A percentile compares a stretch with the other conserved stretches of the same genome.
phyloP scores from a whole-genome alignment of 1,140 invertebrate species.

The Probaryconus sp. region DNA sequence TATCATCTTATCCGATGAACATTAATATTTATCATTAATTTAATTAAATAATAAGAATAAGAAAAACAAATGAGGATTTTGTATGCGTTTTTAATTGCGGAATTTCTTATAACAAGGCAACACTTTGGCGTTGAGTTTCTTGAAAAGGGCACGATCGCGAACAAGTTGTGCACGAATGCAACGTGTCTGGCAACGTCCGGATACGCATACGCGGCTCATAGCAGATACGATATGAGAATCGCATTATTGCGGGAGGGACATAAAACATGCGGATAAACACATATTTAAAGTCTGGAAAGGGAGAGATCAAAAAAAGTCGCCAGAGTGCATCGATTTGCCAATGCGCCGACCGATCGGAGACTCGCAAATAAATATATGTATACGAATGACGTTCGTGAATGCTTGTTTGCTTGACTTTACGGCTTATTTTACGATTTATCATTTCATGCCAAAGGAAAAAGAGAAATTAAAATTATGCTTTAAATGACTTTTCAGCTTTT shows the following conservation, averaged over 20 bases:
- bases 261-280: slow-evolving; percentile 68
- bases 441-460: slow-evolving; percentile 1
- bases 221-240: slow-evolving; percentile 60
- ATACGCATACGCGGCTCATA: slow-evolving; percentile 54
- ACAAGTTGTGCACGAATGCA: slow-evolving; percentile 10
- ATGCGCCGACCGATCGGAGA: slow-evolving; percentile 14
- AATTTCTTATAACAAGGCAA: too few relatives aligned
- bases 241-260: slow-evolving; percentile 61
- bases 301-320: slow-evolving; percentile 12
- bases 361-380: slow-evolving; percentile 14
- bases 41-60: too few relatives aligned
- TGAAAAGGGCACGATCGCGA: slow-evolving; percentile 1
- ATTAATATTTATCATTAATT: too few relatives aligned
- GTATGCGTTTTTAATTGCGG: too few relatives aligned
- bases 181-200: slow-evolving; percentile 30
- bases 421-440: slow-evolving; percentile 8
- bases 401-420: slow-evolving; percentile 1
- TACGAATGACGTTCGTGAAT: slow-evolving; percentile 10
- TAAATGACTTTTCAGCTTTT: too few relatives aligned
- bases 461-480: too few relatives aligned
- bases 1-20: too few relatives aligned
- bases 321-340: slow-evolving; percentile 40
- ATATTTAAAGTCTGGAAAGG: slow-evolving; percentile 58
- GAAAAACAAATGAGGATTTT: too few relatives aligned
- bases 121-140: slow-evolving; percentile 2